Conservation (phyloP, 2,113 vertebrate species). For the Synodontis membranacea region DNA sequence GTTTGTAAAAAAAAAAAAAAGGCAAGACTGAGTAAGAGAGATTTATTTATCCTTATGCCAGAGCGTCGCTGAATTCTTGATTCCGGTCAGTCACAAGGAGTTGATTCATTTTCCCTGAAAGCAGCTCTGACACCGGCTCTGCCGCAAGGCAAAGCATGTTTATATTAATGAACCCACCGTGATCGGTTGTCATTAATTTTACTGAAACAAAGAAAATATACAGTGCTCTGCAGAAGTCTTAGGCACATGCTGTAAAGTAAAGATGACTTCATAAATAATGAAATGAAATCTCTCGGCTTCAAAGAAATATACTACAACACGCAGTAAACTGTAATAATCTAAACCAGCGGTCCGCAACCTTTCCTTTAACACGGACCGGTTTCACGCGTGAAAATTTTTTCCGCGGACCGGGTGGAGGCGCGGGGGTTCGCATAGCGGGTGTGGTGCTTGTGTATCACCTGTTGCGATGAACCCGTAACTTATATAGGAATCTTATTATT, state of each 20-base stretch:
- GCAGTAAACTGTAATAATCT: no score
- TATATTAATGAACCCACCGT: not conserved
- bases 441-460: no score
- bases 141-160: not conserved
- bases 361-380: no score
- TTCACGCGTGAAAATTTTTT: no score
- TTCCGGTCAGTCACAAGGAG: not conserved
- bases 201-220: not conserved
- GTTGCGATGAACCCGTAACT: no score
- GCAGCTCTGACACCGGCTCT: not conserved
- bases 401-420: no score
- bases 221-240: not conserved
- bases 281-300: no score
- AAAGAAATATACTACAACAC: no score
- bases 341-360: no score
- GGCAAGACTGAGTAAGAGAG: not conserved
- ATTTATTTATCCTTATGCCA: not conserved
- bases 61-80: not conserved
- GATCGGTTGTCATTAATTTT: not conserved
- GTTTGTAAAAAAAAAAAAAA: not conserved
- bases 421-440: no score
- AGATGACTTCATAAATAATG: no score
- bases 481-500: no score
- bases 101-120: not conserved
- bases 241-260: not conserved